Conservation (phyloP, 2,888 invertebrate species). For the Drosophila vallismaia region DNA sequence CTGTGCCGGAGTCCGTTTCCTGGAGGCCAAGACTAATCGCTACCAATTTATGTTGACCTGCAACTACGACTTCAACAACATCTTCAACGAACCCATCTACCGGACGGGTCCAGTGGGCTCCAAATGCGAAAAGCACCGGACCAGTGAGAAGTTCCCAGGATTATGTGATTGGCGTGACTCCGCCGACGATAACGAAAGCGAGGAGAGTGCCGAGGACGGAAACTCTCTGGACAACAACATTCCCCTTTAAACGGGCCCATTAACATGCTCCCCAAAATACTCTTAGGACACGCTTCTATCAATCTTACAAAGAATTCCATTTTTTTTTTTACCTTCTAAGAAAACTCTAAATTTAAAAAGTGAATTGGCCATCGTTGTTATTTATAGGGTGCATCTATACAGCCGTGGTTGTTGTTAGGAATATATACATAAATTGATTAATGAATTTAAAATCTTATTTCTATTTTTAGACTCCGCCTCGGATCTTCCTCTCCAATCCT, state of each 20-base stretch:
- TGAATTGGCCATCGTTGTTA: background rate
- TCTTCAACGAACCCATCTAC: constrained; percentile 79
- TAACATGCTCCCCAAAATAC: background rate
- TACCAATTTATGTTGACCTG: constrained; percentile 80
- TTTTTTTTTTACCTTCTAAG: constrained; percentile 2
- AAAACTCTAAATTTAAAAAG: background rate
- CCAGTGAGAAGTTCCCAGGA: constrained; percentile 73
- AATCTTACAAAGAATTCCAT: background rate
- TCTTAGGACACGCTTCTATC: background rate
- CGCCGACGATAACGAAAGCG: constrained; percentile 63
- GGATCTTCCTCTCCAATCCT: background rate
- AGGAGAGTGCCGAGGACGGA: constrained; percentile 66
- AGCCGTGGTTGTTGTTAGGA: background rate
- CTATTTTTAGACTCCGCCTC: background rate
- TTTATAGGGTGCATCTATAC: background rate
- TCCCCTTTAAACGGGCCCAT: background rate
- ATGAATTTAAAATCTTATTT: background rate
- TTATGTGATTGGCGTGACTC: constrained; percentile 80
- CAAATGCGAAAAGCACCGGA: constrained; percentile 66
- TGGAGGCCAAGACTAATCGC: constrained; percentile 47
- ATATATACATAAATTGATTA: background rate
- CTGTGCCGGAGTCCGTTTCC: constrained; percentile 79
- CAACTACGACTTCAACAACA: constrained; percentile 82
- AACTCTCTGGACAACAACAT: constrained; percentile 67
- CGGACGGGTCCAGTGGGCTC: constrained; percentile 74